Base-by-base conservation (phyloP, 2,797 vertebrate genomes). In the Pyrrhura leucotis region DNA sequence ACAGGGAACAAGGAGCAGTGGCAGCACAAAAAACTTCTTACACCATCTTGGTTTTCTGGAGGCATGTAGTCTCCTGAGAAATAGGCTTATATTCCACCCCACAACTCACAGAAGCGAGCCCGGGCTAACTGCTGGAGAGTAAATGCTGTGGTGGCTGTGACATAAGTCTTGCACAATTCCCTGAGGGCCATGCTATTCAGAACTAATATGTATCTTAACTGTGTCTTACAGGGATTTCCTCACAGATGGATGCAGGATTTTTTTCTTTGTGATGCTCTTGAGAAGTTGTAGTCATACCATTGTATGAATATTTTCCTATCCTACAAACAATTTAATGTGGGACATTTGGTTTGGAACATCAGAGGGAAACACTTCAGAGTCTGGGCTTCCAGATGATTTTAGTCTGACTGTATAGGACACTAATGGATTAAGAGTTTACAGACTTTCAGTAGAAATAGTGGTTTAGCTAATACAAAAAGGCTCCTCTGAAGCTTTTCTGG, bases 171-270 rank as follows among this genome's bases (percentile, higher is more conserved):
- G 71, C 77, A 71, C 77, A 90, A 91, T 88, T 90, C 71, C 85
- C 88, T 3, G 15, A 84, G 76, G 72, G 50, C 50, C 29, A 22
- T 78, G 58, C 69, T 88, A 67, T 86, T 93, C 73, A 95, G 69
- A 94, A 90, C 88, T 79, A 91, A 8, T 79, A 73, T 44, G 26
- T 81, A 44, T 89, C 56, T 73, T 91, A 79, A 88, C 58, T 90
- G 44, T 88, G 22, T 76, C 69, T 90, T 92, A 61, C 19, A 65
- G 83, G 87, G 89, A 85, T 92, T 95, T 96, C 92, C 90, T 97
- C 90, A 89, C 45, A 91, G 69, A 94, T 80, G 66, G 66, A 67
- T 56, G 40, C 72, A 78, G 51, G 42, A 14, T 21, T 84, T 48
- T 78, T 29, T 31, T 33, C 78, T 86, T 66, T n/a, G 31, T 71